Evolutionary conservation across 2,113 vertebrate species (phyloP).

Genomic region (Notechis scutatus): DNA sequence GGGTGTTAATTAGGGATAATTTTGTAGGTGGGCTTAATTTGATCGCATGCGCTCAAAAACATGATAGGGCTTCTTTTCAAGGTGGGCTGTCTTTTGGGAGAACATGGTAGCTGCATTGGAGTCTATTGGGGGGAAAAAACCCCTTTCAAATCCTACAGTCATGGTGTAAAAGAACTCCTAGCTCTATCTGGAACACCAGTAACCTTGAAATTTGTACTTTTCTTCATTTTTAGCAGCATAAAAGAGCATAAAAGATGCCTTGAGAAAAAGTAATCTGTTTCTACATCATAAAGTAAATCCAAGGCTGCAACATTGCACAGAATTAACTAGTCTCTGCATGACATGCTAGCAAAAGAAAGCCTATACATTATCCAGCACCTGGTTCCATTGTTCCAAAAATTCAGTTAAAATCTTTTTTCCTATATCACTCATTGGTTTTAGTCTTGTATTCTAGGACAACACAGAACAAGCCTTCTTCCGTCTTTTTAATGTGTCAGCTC

Average conservation of each 20-base stretch:
- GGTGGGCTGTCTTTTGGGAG: too few species aligned
- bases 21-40: too few species aligned
- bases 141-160: neutral
- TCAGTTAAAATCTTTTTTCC: neutral
- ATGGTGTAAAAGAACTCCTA: neutral
- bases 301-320: neutral
- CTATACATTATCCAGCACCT: neutral
- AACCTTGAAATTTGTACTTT: neutral
- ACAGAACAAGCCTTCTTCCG: neutral
- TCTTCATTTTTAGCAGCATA: neutral
- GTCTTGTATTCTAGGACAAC: neutral
- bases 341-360: neutral
- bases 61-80: too few species aligned
- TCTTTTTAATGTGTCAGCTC: neutral
- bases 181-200: neutral
- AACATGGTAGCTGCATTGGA: neutral
- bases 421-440: neutral
- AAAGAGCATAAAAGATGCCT: neutral
- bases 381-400: neutral
- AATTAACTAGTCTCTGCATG: neutral
- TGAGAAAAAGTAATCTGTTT: neutral
- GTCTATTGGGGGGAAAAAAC: neutral
- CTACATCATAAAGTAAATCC: neutral
- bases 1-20: too few species aligned
- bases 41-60: too few species aligned